phyloP scores from a whole-genome alignment of 1,140 invertebrate species.

The Neelides sp. region DNA sequence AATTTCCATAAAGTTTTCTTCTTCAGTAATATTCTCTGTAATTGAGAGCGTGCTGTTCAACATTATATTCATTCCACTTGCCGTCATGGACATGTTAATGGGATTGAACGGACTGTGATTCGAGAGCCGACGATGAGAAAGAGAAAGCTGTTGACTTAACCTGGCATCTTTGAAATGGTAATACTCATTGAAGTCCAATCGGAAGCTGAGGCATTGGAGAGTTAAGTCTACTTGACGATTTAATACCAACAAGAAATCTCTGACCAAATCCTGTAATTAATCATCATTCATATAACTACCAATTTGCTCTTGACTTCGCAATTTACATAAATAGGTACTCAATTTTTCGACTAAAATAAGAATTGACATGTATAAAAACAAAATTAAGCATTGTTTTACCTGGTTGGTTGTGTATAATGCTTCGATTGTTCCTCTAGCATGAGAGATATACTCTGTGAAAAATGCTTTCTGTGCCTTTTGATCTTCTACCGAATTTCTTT shows the following conservation, averaged over 20 bases:
- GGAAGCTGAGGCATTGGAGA: slow-evolving; percentile 72
- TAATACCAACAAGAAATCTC: slow-evolving; percentile 65
- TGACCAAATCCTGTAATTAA: slow-evolving; percentile 51
- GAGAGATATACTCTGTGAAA: slow-evolving; percentile 19
- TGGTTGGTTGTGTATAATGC: slow-evolving; percentile 21
- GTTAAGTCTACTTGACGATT: slow-evolving; percentile 59
- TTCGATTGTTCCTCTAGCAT: slow-evolving; percentile 28
- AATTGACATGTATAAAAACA: not conserved
- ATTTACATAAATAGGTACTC: too few species aligned
- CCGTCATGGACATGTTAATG: slow-evolving; percentile 6
- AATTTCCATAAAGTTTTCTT: not conserved
- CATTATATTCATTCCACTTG: not conserved
- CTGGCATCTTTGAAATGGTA: slow-evolving; percentile 65
- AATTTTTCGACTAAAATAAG: too few species aligned
- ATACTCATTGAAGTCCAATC: slow-evolving; percentile 82
- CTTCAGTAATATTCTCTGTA: slow-evolving; percentile 1
- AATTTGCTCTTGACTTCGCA: too few species aligned
- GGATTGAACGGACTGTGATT: slow-evolving; percentile 9
- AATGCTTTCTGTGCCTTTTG: slow-evolving; percentile 19
- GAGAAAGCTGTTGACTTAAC: slow-evolving; percentile 57
- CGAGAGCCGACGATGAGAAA: slow-evolving; percentile 33
- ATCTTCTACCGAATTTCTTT: slow-evolving; percentile 4
- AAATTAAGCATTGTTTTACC: slow-evolving; percentile 7
- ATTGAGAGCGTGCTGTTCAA: too few species aligned
- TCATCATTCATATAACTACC: too few species aligned